These are phyloP conservation scores for Gisinianus flammeolus DNA, from an alignment of 2,888 invertebrate species.

Conservation along the genomic window DNA sequence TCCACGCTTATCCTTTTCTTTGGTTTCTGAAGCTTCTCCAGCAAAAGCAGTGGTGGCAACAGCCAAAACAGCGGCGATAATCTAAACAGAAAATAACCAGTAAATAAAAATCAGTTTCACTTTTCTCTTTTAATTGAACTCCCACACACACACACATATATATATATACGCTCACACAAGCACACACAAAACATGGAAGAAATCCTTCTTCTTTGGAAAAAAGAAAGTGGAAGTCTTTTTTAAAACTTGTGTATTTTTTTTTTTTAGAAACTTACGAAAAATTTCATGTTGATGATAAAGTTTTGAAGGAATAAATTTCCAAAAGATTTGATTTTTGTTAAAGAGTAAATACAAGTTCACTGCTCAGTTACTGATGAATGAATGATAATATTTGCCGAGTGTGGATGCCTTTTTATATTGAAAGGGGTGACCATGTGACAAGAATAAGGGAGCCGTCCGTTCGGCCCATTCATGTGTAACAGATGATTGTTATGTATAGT, in stretches of 20 bases:
- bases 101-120: not conserved
- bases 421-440: not conserved
- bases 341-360: not conserved
- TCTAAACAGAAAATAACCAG: not conserved
- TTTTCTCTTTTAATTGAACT: not conserved
- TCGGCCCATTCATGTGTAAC: too few relatives aligned
- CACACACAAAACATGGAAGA: not conserved
- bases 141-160: too few relatives aligned
- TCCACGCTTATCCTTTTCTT: not conserved
- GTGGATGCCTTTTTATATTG: not conserved
- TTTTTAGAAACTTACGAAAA: constrained; percentile 2
- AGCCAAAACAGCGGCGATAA: constrained; percentile 2
- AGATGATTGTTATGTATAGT: too few relatives aligned
- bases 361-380: not conserved
- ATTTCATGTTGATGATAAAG: not conserved
- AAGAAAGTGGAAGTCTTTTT: not conserved
- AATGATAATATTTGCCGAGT: not conserved
- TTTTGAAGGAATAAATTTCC: not conserved
- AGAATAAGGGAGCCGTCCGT: not conserved
- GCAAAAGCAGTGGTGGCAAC: not conserved
- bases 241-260: too few relatives aligned
- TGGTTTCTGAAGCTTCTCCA: not conserved
- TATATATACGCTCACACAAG: too few relatives aligned
- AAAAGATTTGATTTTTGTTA: not conserved
- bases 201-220: not conserved